Base-by-base conservation (phyloP, 2,113 vertebrate genomes). In the Odocoileus hemionus region DNA sequence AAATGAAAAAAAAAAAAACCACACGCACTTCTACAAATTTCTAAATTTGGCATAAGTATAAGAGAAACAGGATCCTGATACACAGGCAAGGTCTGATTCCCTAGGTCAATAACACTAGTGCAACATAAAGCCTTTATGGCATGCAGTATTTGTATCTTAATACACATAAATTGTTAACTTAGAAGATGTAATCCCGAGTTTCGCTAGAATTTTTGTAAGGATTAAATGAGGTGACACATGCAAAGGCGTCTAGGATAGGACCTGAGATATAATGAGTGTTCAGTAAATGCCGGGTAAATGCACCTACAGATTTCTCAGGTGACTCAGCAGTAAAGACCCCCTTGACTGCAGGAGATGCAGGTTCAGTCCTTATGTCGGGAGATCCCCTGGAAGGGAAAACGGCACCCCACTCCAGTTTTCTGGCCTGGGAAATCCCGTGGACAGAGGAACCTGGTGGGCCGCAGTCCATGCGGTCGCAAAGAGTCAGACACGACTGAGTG, bases 201-300 rank as follows among this genome's bases (percentile, higher is more conserved):
- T 95, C 94, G 36, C 45, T 92, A 28, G 17, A 96, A 67, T 39
- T 86, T 93, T 39, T 88, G 5, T 84, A 64, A 89, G 23, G 7
- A 90, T 52, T 89, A 76, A 95, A 86, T 89, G 36, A 83, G 39
- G 83, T 60, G 33, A 84, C 15, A 52, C 15, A n/a, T 30, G 3
- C 47, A 39, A 94, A 83, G 60, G 3, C 52, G 85, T 26, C 55
- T 74, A 52, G 47, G 87, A 39, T 17, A 64, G 12, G 28, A 1
- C 14, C 67, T 80, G 25, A n/a, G 9, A 58, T 16, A 74, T 36
- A 78, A 3, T 36, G 25, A 87, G 1, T 45, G 19, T 70, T 93
- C 21, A 36, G 30, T 30, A 88, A 80, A 86, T n/a, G 36, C 25
- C 45, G 25, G 67, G 17, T 58, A 76, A 54, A 67, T 25, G 10